Evolutionary conservation across 2,797 vertebrate genomes (phyloP).

Genomic region (Pipistrellus pipistrellus): DNA sequence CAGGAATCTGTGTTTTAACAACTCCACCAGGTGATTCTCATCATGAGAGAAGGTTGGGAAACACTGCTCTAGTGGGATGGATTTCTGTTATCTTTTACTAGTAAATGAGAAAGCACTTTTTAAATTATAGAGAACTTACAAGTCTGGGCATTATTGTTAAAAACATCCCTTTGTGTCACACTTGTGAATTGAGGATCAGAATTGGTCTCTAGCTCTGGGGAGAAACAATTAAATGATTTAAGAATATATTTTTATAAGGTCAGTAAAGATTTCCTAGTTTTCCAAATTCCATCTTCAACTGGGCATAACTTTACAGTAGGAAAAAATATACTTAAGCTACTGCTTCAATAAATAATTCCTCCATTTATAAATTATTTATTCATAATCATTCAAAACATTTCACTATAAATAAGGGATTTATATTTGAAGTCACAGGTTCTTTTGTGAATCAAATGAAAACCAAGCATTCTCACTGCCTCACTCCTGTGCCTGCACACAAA

Average conservation of each 20-base stretch:
- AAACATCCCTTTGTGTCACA: constrained; percentile 25
- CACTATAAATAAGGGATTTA: neutral
- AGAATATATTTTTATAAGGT: neutral
- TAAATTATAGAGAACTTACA: neutral
- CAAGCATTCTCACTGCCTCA: neutral
- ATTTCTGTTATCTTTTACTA: neutral
- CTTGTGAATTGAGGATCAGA: neutral
- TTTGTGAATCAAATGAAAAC: constrained; percentile 26
- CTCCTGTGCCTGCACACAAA: neutral
- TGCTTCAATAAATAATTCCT: neutral
- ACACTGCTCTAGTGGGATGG: neutral
- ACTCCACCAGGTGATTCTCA: no score
- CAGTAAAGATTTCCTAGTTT: constrained; percentile 14
- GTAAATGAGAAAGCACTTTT: constrained; percentile 49
- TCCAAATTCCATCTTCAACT: neutral
- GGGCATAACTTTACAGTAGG: neutral
- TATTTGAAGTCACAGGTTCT: neutral
- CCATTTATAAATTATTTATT: neutral
- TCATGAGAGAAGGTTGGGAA: no score
- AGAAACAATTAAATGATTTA: constrained; percentile 14
- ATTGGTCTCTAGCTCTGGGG: neutral
- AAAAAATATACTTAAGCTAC: neutral
- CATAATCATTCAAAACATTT: neutral
- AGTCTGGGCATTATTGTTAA: constrained; percentile 22
- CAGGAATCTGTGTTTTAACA: no score